phyloP scores from a whole-genome alignment of 2,113 vertebrate genomes.

The Chaetorhynchus papuensis region DNA sequence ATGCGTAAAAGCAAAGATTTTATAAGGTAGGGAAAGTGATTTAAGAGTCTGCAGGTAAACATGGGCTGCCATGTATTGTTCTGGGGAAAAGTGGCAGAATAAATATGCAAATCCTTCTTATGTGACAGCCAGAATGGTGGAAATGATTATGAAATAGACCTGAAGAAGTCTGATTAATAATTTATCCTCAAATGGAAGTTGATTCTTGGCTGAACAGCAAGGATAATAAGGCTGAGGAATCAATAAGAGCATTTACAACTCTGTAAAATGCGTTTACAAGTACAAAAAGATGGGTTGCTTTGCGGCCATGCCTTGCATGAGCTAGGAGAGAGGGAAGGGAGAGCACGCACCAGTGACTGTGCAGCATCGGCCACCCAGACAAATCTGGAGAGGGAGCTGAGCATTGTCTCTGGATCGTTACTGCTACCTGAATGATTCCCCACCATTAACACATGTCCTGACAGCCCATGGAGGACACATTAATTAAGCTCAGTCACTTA shows the following conservation, averaged over 20 bases:
- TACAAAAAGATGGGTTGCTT: slow-evolving; percentile 47
- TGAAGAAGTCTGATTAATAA: slow-evolving; percentile 63
- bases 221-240: slow-evolving; percentile 58
- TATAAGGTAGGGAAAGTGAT: slow-evolving; percentile 2
- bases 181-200: slow-evolving; percentile 61
- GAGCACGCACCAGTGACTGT: background rate
- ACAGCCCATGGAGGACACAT: background rate
- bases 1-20: background rate
- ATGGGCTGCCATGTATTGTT: background rate
- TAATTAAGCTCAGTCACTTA: background rate
- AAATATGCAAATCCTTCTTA: slow-evolving; percentile 64
- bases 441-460: background rate
- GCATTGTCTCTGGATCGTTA: background rate
- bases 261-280: slow-evolving; percentile 56
- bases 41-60: slow-evolving; percentile 44
- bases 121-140: slow-evolving; percentile 48
- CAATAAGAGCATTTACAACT: slow-evolving; percentile 66
- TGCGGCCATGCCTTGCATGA: slow-evolving; percentile 9
- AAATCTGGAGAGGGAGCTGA: background rate
- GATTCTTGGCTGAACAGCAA: slow-evolving; percentile 43
- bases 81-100: slow-evolving; percentile 59
- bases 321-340: background rate
- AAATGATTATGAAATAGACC: slow-evolving; percentile 57
- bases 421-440: background rate
- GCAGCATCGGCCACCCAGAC: rapidly evolving